A percentile compares a stretch with the other conserved stretches of the same genome.
Conservation (phyloP, 2,797 vertebrate genomes). For the Psittacula derbiana region DNA sequence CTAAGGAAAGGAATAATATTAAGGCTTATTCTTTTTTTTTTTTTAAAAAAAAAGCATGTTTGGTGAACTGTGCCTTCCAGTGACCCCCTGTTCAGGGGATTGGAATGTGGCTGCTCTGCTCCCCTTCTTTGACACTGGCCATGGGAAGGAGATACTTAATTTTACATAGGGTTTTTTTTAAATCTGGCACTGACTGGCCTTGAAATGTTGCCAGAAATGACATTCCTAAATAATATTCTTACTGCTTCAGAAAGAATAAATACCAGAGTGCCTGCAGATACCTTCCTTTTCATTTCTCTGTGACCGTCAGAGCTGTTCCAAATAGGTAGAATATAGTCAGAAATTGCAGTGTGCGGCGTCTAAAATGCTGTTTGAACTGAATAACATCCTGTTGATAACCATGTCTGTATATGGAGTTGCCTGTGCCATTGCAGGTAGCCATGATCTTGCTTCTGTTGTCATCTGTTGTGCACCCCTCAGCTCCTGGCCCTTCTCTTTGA, state of each 20-base stretch:
- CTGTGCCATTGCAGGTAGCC: not conserved
- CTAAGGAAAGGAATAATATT: not conserved
- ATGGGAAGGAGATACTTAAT: conserved; percentile 3
- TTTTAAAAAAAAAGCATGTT: not conserved
- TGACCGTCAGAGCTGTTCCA: conserved; percentile 6
- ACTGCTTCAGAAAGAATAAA: not conserved
- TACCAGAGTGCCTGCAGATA: not conserved
- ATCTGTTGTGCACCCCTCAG: not conserved
- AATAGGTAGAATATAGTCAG: not conserved
- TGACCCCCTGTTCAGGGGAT: not conserved
- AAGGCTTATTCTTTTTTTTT: not conserved
- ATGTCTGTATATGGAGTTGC: not conserved
- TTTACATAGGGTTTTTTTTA: not conserved
- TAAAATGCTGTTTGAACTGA: not conserved
- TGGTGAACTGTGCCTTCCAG: not conserved
- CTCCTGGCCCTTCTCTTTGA: not conserved
- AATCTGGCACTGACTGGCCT: not conserved
- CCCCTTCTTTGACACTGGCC: not conserved
- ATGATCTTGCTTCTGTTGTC: not conserved
- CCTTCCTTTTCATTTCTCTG: not conserved
- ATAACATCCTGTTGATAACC: not conserved
- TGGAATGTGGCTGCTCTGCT: not conserved
- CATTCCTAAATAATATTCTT: conserved; percentile 40
- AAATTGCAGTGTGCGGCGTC: not conserved
- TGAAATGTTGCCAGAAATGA: conserved; percentile 13